A percentile compares a stretch with the other conserved stretches of the same genome.
Evolutionary conservation across 1,140 invertebrate genomes (phyloP).

Genomic region (Vollenhovia emeryi): DNA sequence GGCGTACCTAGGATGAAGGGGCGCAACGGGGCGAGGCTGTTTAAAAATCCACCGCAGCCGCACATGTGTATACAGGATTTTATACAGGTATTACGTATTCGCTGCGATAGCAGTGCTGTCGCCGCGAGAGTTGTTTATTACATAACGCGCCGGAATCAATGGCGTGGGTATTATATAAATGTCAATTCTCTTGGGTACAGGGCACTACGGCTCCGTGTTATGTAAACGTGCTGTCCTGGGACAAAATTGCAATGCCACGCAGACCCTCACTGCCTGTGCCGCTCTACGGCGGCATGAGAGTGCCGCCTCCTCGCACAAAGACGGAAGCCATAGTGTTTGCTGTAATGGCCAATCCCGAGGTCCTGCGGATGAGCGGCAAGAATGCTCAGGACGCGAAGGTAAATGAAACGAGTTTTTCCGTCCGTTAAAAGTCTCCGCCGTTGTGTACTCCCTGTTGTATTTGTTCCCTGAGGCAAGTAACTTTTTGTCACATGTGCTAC

Average conservation of each 20-base stretch:
- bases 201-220: conserved; percentile 84
- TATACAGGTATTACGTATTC: conserved; percentile 84
- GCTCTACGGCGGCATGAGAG: conserved; percentile 90
- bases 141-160: not conserved
- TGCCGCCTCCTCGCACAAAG: conserved; percentile 87
- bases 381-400: conserved; percentile 88
- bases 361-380: conserved; percentile 88
- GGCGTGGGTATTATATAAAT: conserved; percentile 10
- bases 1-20: conserved; percentile 73
- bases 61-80: conserved; percentile 91
- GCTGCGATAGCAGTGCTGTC: not conserved
- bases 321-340: conserved; percentile 88
- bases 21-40: conserved; percentile 84
- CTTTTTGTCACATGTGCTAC: not conserved
- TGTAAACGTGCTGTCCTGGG: conserved; percentile 90
- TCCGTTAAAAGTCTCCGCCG: not conserved
- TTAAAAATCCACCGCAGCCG: conserved; percentile 90
- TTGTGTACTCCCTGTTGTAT: too few species aligned
- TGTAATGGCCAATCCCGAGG: conserved; percentile 90
- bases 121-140: not conserved
- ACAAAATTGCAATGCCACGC: conserved; percentile 88
- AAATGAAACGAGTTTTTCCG: conserved; percentile 62
- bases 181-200: conserved; percentile 67
- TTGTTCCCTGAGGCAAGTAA: too few species aligned
- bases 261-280: conserved; percentile 88